phyloP scores from a whole-genome alignment of 2,113 vertebrate species.

The Polyodon spathula region DNA sequence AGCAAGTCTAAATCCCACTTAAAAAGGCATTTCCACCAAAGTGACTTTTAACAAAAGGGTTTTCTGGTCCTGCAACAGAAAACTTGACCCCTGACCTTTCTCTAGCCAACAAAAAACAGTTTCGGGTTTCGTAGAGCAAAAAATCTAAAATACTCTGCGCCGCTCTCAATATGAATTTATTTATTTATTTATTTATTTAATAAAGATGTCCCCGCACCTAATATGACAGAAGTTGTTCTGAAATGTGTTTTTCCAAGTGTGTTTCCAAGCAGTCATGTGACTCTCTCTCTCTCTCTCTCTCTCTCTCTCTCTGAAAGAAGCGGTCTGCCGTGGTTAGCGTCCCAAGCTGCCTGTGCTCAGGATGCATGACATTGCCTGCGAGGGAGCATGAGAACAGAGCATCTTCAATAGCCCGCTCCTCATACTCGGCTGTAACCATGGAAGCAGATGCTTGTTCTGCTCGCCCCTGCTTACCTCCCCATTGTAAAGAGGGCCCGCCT shows the following conservation, averaged over 20 bases:
- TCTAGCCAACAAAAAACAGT: slow-evolving; percentile 47
- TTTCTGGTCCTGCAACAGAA: slow-evolving; percentile 50
- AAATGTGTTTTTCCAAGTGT: slow-evolving; percentile 66
- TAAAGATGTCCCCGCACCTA: slow-evolving; percentile 1
- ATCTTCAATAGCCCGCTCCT: slow-evolving; percentile 88
- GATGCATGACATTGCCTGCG: slow-evolving; percentile 84
- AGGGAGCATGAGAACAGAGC: slow-evolving; percentile 90
- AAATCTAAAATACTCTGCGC: no score
- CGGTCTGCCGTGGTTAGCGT: slow-evolving; percentile 62
- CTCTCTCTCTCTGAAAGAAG: slow-evolving; percentile 69
- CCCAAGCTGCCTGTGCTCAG: slow-evolving; percentile 74
- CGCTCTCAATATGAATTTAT: no score
- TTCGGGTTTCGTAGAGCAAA: slow-evolving; percentile 26
- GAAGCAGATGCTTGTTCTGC: slow-evolving; percentile 91
- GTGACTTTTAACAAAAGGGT: slow-evolving; percentile 54
- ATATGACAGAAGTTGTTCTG: slow-evolving; percentile 42
- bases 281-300: slow-evolving; percentile 44
- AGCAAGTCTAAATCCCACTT: slow-evolving; percentile 50
- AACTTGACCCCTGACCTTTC: slow-evolving; percentile 72
- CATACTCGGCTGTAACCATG: slow-evolving; percentile 97
- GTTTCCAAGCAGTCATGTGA: slow-evolving; percentile 79
- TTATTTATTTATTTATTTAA: no score
- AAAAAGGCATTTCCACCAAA: slow-evolving; percentile 41
- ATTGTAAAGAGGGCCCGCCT: slow-evolving; percentile 83
- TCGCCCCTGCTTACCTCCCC: slow-evolving; percentile 92